Conservation (phyloP, 2,888 invertebrate species). For the Agrotis ipsilon region DNA sequence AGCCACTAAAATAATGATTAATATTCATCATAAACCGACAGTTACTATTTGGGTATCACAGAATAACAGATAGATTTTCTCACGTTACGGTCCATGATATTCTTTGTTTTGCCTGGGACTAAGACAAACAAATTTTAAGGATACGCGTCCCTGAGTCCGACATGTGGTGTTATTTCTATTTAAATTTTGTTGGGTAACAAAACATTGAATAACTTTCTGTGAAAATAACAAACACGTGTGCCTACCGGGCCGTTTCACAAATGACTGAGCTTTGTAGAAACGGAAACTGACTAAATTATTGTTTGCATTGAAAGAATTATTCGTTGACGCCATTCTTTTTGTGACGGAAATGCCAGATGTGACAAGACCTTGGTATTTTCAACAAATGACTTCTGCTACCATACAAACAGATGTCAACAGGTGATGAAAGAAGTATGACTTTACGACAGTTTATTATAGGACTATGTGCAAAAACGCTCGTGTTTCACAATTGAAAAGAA, state of each 20-base stretch:
- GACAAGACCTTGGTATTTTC: constrained; percentile 6
- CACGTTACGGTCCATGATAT: constrained; percentile 66
- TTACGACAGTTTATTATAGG: not conserved
- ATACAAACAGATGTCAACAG: not conserved
- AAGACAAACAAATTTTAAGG: constrained; percentile 80
- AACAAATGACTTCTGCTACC: not conserved
- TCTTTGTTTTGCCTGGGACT: constrained; percentile 77
- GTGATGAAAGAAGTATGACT: not conserved
- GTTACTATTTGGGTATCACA: constrained; percentile 61
- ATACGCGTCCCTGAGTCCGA: constrained; percentile 67
- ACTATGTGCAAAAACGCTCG: not conserved
- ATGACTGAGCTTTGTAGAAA: constrained; percentile 52
- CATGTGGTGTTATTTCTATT: constrained; percentile 82
- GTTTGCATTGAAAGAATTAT: constrained; percentile 50
- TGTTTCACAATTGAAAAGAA: no score
- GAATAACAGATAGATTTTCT: constrained; percentile 75
- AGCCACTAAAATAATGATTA: constrained; percentile 55
- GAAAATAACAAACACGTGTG: constrained; percentile 75
- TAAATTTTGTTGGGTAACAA: constrained; percentile 75
- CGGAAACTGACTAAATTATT: constrained; percentile 44
- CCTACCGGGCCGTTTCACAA: constrained; percentile 49
- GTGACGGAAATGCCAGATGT: constrained; percentile 36
- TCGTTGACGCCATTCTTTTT: constrained; percentile 34
- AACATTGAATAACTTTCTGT: constrained; percentile 76
- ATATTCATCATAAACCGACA: constrained; percentile 49